Conservation (phyloP, 2,113 vertebrate genomes). For the Penelope pileata region DNA sequence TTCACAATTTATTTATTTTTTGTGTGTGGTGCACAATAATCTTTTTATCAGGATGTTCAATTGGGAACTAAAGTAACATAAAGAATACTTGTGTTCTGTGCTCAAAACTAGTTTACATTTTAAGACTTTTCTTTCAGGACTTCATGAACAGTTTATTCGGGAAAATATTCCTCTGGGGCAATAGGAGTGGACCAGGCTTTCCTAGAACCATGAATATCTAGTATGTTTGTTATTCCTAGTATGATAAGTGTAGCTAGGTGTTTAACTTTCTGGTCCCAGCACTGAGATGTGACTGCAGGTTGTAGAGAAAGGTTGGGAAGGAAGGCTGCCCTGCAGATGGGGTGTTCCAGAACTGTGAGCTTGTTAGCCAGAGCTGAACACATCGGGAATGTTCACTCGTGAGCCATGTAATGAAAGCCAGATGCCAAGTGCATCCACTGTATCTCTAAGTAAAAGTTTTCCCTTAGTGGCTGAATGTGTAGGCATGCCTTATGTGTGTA, state of each 20-base stretch:
- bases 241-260: background rate
- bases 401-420: slow-evolving; percentile 7
- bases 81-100: slow-evolving; percentile 19
- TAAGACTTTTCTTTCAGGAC: slow-evolving; percentile 21
- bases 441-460: background rate
- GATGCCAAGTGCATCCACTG: background rate
- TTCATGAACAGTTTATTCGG: background rate
- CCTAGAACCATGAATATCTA: background rate
- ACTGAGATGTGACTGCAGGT: background rate
- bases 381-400: background rate
- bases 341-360: background rate
- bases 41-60: slow-evolving; percentile 50
- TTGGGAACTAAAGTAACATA: background rate
- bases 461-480: background rate
- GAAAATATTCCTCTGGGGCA: background rate
- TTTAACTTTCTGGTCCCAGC: background rate
- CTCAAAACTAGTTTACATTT: slow-evolving; percentile 4
- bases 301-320: background rate
- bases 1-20: slow-evolving; percentile 56
- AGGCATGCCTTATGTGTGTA: background rate
- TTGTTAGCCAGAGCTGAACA: slow-evolving; percentile 13
- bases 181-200: background rate
- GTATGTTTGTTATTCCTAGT: background rate
- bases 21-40: slow-evolving; percentile 58
- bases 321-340: background rate